phyloP scores from a whole-genome alignment of 2,797 vertebrate genomes.

The Ctenosaura bakeri region DNA sequence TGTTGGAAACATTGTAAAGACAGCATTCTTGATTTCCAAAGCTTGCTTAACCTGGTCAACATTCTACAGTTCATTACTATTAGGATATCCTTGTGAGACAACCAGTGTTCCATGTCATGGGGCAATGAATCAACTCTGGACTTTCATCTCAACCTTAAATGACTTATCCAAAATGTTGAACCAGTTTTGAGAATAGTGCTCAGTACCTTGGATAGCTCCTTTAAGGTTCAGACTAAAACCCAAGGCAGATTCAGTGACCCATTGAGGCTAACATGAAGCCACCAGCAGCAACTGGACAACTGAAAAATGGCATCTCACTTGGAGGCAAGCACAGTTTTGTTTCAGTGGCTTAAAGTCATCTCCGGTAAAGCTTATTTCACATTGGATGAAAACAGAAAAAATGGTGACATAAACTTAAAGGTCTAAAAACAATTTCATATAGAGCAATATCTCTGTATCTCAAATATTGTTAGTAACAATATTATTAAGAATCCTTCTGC shows the following conservation, averaged over 20 bases:
- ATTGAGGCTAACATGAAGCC: too few relatives aligned
- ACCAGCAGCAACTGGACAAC: too few relatives aligned
- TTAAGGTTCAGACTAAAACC: too few relatives aligned
- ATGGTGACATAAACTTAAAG: not conserved
- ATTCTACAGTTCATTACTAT: not conserved
- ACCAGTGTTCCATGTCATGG: too few relatives aligned
- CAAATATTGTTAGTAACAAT: not conserved
- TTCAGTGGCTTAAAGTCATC: constrained; percentile 34
- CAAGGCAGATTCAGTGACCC: too few relatives aligned
- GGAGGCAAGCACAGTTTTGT: not conserved
- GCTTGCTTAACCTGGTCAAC: not conserved
- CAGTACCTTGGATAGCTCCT: too few relatives aligned
- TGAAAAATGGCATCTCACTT: not conserved
- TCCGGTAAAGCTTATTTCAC: constrained; percentile 29
- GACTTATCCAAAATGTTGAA: too few relatives aligned
- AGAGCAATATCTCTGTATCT: not conserved
- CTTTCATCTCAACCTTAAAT: too few relatives aligned
- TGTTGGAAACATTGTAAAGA: not conserved
- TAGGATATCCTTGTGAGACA: not conserved
- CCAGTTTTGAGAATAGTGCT: too few relatives aligned
- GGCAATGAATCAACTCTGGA: too few relatives aligned
- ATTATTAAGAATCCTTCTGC: not conserved
- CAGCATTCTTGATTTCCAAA: not conserved
- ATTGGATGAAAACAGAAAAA: not conserved
- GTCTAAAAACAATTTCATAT: not conserved